Evolutionary conservation across 37 sponge, comb jelly and placozoan genomes (phyloP).

Genomic region (Oopsacas minuta): DNA sequence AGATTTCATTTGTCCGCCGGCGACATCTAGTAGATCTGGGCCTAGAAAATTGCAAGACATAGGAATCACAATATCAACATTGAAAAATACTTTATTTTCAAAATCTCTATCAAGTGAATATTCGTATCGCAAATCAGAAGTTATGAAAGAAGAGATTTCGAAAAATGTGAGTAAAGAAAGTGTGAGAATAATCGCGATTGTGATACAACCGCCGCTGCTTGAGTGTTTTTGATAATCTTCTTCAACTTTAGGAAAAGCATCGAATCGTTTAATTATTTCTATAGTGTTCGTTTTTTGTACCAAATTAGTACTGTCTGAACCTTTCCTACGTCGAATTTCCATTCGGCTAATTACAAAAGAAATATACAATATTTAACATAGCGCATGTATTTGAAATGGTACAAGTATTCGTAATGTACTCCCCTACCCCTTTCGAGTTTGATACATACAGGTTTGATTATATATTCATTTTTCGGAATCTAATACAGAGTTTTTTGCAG

Average conservation of each 20-base stretch:
- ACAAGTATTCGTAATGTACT: too few species aligned
- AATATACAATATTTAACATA: too few species aligned
- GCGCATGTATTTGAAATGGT: too few species aligned
- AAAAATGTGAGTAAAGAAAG: constrained; percentile 58
- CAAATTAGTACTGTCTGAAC: background rate
- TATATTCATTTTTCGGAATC: background rate
- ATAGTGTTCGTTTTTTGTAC: constrained; percentile 18
- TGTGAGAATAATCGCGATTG: constrained; percentile 45
- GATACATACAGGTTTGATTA: too few species aligned
- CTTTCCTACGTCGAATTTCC: constrained; percentile 7
- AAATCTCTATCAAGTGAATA: constrained; percentile 71
- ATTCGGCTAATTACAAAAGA: background rate
- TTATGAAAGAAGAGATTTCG: constrained; percentile 60
- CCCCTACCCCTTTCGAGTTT: too few species aligned
- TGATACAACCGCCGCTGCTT: constrained; percentile 58
- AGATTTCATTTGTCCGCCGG: constrained; percentile 34
- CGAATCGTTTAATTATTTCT: constrained; percentile 56
- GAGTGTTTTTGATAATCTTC: constrained; percentile 63
- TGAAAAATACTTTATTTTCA: constrained; percentile 32
- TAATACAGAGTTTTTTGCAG: background rate
- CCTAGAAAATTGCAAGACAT: constrained; percentile 68
- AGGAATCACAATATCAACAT: constrained; percentile 70
- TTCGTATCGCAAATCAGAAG: constrained; percentile 42
- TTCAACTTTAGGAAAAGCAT: constrained; percentile 76
- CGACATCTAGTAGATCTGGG: constrained; percentile 62